Evolutionary conservation across 2,797 vertebrate genomes (phyloP).

Genomic region (Lepilemur septentrionalis): DNA sequence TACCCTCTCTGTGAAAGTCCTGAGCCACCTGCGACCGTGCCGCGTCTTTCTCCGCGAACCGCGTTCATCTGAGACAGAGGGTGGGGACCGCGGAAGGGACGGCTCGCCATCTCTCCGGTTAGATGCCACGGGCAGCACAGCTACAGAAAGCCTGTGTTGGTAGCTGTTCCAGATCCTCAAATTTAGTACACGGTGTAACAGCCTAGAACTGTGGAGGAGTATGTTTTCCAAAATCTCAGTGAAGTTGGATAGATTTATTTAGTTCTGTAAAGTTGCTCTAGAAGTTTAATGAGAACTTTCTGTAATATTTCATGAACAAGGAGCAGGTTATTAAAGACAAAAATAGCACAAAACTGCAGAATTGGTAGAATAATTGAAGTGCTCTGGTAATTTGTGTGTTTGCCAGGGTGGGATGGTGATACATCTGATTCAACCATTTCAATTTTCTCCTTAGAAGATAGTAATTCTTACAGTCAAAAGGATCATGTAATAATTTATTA

Average conservation of each 20-base stretch:
- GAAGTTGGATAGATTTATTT: neutral
- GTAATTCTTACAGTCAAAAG: neutral
- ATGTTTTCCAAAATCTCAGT: neutral
- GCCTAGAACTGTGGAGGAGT: neutral
- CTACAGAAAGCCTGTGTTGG: neutral
- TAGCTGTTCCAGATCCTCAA: neutral
- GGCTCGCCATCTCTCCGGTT: accelerated
- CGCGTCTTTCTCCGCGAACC: neutral
- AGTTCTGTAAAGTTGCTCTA: constrained; percentile 10
- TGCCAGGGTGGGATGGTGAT: neutral
- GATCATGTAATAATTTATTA: neutral
- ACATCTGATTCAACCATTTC: neutral
- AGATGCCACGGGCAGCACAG: accelerated
- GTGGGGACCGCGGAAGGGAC: accelerated
- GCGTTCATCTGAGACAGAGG: neutral
- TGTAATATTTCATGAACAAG: constrained; percentile 37
- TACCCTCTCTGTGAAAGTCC: neutral
- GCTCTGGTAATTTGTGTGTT: neutral
- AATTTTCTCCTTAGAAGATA: neutral
- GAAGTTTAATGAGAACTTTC: constrained; percentile 29
- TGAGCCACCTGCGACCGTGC: neutral
- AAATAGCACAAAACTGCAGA: neutral
- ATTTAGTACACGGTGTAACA: neutral
- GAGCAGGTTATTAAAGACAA: constrained; percentile 2
- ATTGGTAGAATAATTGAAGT: neutral